Evolutionary conservation across 1,140 invertebrate genomes (phyloP).

Genomic region (Fopius arisanus): DNA sequence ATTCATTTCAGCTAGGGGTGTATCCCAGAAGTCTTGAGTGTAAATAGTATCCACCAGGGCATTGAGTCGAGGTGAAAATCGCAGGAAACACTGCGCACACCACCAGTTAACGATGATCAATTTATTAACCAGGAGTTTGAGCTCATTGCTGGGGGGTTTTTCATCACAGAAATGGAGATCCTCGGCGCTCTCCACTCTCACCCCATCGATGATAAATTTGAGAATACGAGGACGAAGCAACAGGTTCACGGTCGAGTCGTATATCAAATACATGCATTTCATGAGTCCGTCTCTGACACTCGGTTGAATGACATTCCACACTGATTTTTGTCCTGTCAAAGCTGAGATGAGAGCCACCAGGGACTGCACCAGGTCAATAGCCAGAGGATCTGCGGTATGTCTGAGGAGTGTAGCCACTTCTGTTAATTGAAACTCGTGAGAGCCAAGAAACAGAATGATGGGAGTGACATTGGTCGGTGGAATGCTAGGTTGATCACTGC

Average conservation of each 20-base stretch:
- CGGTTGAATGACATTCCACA: constrained; percentile 56
- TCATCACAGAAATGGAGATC: constrained; percentile 61
- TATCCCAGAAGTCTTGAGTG: constrained; percentile 61
- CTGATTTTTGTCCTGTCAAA: constrained; percentile 47
- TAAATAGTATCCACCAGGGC: constrained; percentile 60
- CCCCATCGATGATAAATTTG: constrained; percentile 63
- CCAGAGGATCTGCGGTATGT: constrained; percentile 57
- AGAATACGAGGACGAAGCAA: constrained; percentile 58
- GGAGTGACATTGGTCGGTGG: constrained; percentile 44
- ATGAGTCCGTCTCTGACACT: constrained; percentile 56
- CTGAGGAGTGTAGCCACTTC: constrained; percentile 56
- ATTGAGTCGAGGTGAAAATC: constrained; percentile 58
- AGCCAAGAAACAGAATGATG: constrained; percentile 52
- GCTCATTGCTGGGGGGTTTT: constrained; percentile 54
- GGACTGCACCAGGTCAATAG: constrained; percentile 61
- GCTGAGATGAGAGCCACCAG: constrained; percentile 58
- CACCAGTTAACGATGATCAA: constrained; percentile 60
- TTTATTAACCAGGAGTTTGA: constrained; percentile 58
- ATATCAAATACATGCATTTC: constrained; percentile 61
- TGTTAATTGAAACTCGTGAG: constrained; percentile 57
- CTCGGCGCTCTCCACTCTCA: constrained; percentile 60
- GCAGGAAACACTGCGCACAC: constrained; percentile 58
- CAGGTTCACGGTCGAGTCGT: constrained; percentile 61
- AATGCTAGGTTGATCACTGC: constrained; percentile 1
- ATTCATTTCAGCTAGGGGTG: constrained; percentile 61